A percentile compares a stretch with the other conserved stretches of the same genome.
Evolutionary conservation across 2,797 vertebrate genomes (phyloP).

Genomic region (Coluber constrictor): DNA sequence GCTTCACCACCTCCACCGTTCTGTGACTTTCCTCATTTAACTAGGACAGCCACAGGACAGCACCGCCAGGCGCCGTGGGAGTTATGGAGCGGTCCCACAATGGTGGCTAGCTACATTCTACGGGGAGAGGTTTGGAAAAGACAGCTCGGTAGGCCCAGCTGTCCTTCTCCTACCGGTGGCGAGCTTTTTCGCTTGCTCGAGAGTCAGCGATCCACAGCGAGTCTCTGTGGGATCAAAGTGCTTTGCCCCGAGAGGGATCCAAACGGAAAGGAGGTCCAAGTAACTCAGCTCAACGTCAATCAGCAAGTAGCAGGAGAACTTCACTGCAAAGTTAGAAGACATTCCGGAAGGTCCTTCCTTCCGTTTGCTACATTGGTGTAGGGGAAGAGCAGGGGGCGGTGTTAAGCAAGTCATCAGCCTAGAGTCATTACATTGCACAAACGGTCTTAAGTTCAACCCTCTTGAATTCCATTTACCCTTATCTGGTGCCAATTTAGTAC

Average conservation of each 20-base stretch:
- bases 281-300: not conserved
- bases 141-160: not conserved
- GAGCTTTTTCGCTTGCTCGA: not conserved
- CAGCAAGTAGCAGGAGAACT: not conserved
- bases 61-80: constrained; percentile 15
- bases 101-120: constrained; percentile 14
- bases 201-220: no score
- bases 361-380: not conserved
- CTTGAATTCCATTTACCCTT: not conserved
- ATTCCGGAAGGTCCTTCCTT: not conserved
- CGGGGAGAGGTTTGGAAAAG: constrained; percentile 24
- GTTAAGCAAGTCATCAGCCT: not conserved
- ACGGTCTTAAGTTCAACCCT: not conserved
- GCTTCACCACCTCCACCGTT: constrained; percentile 41
- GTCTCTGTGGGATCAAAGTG: no score
- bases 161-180: not conserved
- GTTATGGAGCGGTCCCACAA: not conserved
- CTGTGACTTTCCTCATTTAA: constrained; percentile 45
- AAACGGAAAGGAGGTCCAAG: not conserved
- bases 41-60: constrained; percentile 33
- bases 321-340: not conserved
- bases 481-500: not conserved
- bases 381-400: not conserved
- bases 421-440: not conserved
- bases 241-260: not conserved